Evolutionary conservation across 1,140 invertebrate species (phyloP).

Genomic region (Bombyx mandarina): DNA sequence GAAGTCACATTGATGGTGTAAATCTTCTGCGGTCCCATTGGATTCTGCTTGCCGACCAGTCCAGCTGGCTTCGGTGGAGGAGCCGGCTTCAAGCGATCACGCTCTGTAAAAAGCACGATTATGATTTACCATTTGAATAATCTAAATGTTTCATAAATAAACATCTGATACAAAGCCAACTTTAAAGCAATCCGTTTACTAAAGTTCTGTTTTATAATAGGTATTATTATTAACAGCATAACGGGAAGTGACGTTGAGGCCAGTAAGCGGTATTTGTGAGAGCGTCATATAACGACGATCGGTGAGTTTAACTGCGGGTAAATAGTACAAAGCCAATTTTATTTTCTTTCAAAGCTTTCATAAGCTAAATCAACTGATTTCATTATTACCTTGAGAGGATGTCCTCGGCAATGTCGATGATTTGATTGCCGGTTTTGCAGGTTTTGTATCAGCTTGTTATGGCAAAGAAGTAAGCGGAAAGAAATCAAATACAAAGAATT

Average conservation of each 20-base stretch:
- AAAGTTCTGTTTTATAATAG: too few relatives aligned
- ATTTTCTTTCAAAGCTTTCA: too few relatives aligned
- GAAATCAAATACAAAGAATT: slow-evolving; percentile 67
- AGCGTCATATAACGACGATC: too few relatives aligned
- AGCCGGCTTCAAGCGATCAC: slow-evolving; percentile 86
- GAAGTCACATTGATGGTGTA: slow-evolving; percentile 75
- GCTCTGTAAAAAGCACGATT: slow-evolving; percentile 71
- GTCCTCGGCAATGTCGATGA: slow-evolving; percentile 92
- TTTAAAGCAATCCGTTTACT: too few relatives aligned
- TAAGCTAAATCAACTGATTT: slow-evolving; percentile 4
- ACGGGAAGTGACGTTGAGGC: too few relatives aligned
- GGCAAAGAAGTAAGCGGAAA: slow-evolving; percentile 69
- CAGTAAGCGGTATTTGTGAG: too few relatives aligned
- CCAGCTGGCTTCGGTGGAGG: slow-evolving; percentile 88
- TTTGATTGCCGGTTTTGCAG: slow-evolving; percentile 94
- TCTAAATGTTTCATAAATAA: too few relatives aligned
- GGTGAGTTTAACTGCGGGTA: too few relatives aligned
- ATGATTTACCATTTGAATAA: too few relatives aligned
- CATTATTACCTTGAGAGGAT: slow-evolving; percentile 89
- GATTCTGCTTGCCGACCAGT: slow-evolving; percentile 70
- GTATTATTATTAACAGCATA: too few relatives aligned
- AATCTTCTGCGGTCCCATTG: slow-evolving; percentile 65
- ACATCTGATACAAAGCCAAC: too few relatives aligned
- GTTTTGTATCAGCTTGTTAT: slow-evolving; percentile 89
- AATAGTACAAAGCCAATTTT: too few relatives aligned